phyloP scores from a whole-genome alignment of 2,113 vertebrate species.

The Centropus unirufus region DNA sequence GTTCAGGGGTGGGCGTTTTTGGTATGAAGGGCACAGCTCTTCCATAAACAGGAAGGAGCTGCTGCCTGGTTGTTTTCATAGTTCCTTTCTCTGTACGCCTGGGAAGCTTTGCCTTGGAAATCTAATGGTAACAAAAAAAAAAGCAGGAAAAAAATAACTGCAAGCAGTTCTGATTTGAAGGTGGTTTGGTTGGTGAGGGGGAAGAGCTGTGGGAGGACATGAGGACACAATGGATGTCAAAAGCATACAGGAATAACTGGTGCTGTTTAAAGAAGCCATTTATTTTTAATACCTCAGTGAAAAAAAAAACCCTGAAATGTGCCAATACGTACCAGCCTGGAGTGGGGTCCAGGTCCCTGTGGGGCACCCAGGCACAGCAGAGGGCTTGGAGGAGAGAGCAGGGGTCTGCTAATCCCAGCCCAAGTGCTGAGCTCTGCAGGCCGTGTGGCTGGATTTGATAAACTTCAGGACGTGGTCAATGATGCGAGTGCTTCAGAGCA shows the following conservation, averaged over 20 bases:
- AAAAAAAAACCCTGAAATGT: accelerated
- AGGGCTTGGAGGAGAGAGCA: neutral
- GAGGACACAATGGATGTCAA: accelerated
- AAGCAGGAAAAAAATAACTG: neutral
- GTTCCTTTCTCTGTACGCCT: neutral
- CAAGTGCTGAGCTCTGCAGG: neutral
- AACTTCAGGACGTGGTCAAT: neutral
- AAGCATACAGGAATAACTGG: accelerated
- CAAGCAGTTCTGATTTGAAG: neutral
- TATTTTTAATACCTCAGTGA: neutral
- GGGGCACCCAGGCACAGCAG: neutral
- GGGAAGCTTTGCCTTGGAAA: neutral
- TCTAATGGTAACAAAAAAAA: neutral
- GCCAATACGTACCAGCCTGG: neutral
- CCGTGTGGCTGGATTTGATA: accelerated
- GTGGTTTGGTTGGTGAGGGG: neutral
- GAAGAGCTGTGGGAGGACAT: neutral
- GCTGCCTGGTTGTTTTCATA: neutral
- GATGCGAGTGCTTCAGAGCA: accelerated
- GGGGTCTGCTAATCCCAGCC: accelerated
- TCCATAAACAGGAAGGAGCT: neutral
- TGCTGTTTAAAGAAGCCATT: neutral
- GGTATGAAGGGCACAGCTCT: neutral
- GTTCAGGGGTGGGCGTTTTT: no score
- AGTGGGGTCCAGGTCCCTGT: neutral